Conservation (phyloP, 2,797 vertebrate genomes). For the Schizopygopsis pylzovi region DNA sequence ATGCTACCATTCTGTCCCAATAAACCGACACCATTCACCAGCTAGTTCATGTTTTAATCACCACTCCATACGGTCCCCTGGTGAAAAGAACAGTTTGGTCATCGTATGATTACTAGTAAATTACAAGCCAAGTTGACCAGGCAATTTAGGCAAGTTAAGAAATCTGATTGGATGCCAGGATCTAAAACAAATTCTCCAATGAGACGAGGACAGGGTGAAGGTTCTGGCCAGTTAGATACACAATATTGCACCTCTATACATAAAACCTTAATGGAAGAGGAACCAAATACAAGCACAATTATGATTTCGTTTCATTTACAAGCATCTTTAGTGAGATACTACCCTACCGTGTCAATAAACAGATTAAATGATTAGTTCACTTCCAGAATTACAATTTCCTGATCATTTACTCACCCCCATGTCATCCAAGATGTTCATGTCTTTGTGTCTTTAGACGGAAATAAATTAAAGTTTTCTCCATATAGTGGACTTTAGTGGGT, state of each 20-base stretch:
- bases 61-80: neutral
- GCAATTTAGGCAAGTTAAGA: too few species aligned
- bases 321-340: neutral
- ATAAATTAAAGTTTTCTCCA: too few species aligned
- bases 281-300: neutral
- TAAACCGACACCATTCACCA: neutral
- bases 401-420: too few species aligned
- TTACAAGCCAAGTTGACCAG: too few species aligned
- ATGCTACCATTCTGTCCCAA: neutral
- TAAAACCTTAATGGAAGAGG: neutral
- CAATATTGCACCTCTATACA: neutral
- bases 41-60: neutral
- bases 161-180: too few species aligned
- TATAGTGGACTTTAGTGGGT: too few species aligned
- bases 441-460: too few species aligned
- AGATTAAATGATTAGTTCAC: neutral
- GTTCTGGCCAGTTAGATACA: slow-evolving; percentile 34
- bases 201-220: slow-evolving; percentile 70
- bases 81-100: too few species aligned
- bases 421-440: too few species aligned
- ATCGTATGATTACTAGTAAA: too few species aligned
- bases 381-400: neutral
- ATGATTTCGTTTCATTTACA: neutral
- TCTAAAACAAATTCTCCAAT: slow-evolving; percentile 10
- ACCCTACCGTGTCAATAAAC: neutral